phyloP scores from a whole-genome alignment of 2,888 invertebrate species.

The Monochamus alternatus region DNA sequence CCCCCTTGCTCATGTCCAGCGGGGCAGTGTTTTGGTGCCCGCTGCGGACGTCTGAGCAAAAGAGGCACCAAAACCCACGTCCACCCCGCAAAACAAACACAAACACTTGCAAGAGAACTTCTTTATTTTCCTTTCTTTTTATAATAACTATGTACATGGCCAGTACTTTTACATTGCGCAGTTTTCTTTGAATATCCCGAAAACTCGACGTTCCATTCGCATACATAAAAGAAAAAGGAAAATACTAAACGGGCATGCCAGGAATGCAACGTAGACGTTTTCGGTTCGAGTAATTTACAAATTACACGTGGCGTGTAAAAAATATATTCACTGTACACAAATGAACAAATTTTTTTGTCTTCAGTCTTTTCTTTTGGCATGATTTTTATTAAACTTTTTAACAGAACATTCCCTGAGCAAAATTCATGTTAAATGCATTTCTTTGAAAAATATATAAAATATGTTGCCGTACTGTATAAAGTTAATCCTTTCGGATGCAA shows the following conservation, averaged over 20 bases:
- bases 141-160: constrained; percentile 59
- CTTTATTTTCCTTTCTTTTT: constrained; percentile 65
- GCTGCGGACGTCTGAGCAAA: constrained; percentile 70
- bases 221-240: constrained; percentile 7
- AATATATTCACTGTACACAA: constrained; percentile 33
- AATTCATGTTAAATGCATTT: constrained; percentile 19
- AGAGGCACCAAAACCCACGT: constrained; percentile 76
- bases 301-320: constrained; percentile 36
- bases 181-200: constrained; percentile 24
- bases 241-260: not conserved
- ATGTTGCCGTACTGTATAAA: constrained; percentile 16
- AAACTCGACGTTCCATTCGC: constrained; percentile 40
- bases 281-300: constrained; percentile 21
- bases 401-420: constrained; percentile 44
- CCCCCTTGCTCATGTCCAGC: constrained; percentile 72
- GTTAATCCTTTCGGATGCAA: constrained; percentile 4
- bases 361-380: constrained; percentile 50
- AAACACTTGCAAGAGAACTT: constrained; percentile 71
- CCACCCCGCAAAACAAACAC: constrained; percentile 70
- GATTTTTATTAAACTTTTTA: constrained; percentile 40
- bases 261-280: constrained; percentile 27
- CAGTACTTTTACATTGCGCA: constrained; percentile 43
- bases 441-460: constrained; percentile 13
- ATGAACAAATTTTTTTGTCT: constrained; percentile 35
- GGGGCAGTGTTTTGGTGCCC: constrained; percentile 73